Conservation (phyloP, 2,113 vertebrate species). For the Spermophilus dauricus region DNA sequence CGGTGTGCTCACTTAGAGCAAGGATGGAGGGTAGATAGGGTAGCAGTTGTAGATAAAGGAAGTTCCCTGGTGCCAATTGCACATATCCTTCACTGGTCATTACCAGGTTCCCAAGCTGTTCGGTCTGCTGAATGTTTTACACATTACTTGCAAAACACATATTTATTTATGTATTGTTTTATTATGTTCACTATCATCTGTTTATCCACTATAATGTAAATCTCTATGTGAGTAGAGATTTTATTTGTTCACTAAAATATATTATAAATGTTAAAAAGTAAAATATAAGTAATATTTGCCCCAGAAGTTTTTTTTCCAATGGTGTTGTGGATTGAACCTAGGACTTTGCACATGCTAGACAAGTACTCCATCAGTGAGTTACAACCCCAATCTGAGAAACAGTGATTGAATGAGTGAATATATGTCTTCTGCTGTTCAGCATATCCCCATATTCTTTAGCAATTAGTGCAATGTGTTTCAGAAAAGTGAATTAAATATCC, state of each 20-base stretch:
- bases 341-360: background rate
- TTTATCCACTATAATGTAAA: background rate
- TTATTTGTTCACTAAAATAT: background rate
- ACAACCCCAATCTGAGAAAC: background rate
- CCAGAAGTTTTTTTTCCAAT: background rate
- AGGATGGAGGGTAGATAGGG: too few relatives aligned
- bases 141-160: background rate
- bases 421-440: background rate
- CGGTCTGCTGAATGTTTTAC: background rate
- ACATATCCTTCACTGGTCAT: background rate
- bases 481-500: background rate
- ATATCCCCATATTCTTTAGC: background rate
- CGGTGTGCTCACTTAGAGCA: too few relatives aligned
- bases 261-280: background rate
- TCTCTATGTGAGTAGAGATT: background rate
- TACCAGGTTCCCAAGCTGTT: background rate
- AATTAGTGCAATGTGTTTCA: background rate
- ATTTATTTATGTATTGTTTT: constrained; percentile 1
- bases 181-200: background rate
- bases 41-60: too few relatives aligned
- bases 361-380: background rate
- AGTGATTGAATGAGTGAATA: background rate
- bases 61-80: too few relatives aligned
- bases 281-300: background rate
- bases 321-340: background rate